phyloP scores from a whole-genome alignment of 2,113 vertebrate genomes.

The Oceanites oceanicus region DNA sequence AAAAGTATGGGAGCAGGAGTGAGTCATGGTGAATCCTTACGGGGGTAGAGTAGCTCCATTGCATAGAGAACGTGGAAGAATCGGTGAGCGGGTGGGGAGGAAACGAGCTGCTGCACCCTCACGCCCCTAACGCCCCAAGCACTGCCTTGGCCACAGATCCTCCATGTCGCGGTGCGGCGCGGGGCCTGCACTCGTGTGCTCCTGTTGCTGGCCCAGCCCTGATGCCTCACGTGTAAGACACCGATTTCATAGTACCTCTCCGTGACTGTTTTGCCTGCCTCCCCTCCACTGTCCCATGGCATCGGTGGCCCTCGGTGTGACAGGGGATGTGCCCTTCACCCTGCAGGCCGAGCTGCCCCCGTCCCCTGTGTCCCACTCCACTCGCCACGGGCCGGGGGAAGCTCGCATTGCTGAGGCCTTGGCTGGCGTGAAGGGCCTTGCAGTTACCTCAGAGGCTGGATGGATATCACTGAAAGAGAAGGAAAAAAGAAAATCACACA shows the following conservation, averaged over 20 bases:
- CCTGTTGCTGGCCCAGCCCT: neutral
- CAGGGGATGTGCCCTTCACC: neutral
- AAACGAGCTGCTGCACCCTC: neutral
- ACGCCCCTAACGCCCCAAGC: neutral
- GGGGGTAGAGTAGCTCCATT: neutral
- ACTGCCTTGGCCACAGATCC: neutral
- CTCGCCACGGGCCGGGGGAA: accelerated
- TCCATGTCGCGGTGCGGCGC: accelerated
- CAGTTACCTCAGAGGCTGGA: neutral
- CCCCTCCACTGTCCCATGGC: neutral
- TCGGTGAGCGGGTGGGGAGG: neutral
- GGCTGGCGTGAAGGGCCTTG: neutral
- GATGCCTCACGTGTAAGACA: accelerated
- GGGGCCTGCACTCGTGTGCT: accelerated
- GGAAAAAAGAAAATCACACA: neutral
- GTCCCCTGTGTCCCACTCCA: accelerated
- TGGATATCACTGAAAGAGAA: neutral
- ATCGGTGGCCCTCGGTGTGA: accelerated
- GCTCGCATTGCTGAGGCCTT: neutral
- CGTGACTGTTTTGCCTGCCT: neutral
- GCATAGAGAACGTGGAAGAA: neutral
- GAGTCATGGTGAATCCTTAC: neutral
- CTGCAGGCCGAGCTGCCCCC: neutral
- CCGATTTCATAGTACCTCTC: neutral
- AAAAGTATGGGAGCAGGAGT: neutral